A percentile compares a stretch with the other conserved stretches of the same genome.
These are phyloP conservation scores for Eledona agricola DNA, from an alignment of 2,888 invertebrate genomes.

Conservation along the genomic window DNA sequence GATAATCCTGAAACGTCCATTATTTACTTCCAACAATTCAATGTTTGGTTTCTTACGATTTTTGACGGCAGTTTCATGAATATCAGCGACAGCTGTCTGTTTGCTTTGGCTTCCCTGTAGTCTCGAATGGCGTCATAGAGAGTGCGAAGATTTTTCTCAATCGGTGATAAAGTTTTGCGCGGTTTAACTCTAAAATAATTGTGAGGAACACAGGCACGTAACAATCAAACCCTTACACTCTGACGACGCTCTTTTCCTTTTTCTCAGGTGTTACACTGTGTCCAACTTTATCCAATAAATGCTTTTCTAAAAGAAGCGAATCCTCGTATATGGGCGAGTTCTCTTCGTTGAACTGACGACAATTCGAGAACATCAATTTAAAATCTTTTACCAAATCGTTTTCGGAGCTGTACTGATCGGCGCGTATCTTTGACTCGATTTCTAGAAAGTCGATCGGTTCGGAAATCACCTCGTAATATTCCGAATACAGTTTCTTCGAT, in stretches of 20 bases:
- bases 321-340: slow-evolving; percentile 95
- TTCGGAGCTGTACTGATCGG: slow-evolving; percentile 80
- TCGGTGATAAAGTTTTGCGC: slow-evolving; percentile 65
- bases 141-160: slow-evolving; percentile 82
- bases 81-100: slow-evolving; percentile 90
- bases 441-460: slow-evolving; percentile 95
- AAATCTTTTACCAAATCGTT: slow-evolving; percentile 89
- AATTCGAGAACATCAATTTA: slow-evolving; percentile 96
- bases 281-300: slow-evolving; percentile 82
- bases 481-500: slow-evolving; percentile 92
- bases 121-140: slow-evolving; percentile 91
- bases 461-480: slow-evolving; percentile 93
- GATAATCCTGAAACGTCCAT: slow-evolving; percentile 82
- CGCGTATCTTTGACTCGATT: slow-evolving; percentile 90
- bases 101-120: slow-evolving; percentile 83
- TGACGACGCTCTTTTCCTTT: slow-evolving; percentile 59
- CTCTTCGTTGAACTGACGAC: slow-evolving; percentile 96
- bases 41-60: slow-evolving; percentile 64
- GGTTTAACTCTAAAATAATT: slow-evolving; percentile 56
- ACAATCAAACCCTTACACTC: slow-evolving; percentile 56
- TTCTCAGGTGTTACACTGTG: slow-evolving; percentile 70
- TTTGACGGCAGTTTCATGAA: slow-evolving; percentile 96
- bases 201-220: slow-evolving; percentile 20
- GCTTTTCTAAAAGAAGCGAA: slow-evolving; percentile 86
- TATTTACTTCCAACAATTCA: slow-evolving; percentile 3